A percentile compares a stretch with the other conserved stretches of the same genome.
These are phyloP conservation scores for Drosophila lacicola DNA, from an alignment of 2,888 invertebrate species.

Conservation along the genomic window DNA sequence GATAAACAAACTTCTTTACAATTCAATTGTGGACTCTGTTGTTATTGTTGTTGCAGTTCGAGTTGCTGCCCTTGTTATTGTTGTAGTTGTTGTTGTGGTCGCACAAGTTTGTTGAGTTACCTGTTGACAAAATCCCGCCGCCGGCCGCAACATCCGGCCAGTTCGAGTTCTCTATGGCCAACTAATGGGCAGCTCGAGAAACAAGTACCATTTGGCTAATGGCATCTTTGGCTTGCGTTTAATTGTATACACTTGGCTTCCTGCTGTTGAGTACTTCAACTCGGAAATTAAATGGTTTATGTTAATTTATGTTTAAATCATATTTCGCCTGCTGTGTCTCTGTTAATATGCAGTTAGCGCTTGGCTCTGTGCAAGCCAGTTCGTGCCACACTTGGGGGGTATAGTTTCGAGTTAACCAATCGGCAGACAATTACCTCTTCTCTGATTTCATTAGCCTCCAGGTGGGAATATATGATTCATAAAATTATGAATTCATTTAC, in stretches of 20 bases:
- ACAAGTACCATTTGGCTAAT: conserved; percentile 60
- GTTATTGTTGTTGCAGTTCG: conserved; percentile 11
- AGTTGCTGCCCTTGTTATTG: conserved; percentile 18
- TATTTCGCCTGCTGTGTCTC: conserved; percentile 18
- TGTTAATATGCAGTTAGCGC: conserved; percentile 27
- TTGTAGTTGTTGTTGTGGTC: conserved; percentile 39
- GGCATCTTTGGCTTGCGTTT: conserved; percentile 58
- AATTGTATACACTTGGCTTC: conserved; percentile 53
- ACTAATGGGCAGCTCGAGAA: conserved; percentile 26
- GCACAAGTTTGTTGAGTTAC: conserved; percentile 71
- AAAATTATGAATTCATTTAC: not conserved
- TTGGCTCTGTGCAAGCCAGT: conserved; percentile 4
- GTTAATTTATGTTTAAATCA: conserved; percentile 40
- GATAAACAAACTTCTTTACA: conserved; percentile 40
- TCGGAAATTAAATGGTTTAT: conserved; percentile 38
- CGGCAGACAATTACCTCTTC: not conserved
- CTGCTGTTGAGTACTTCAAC: conserved; percentile 33
- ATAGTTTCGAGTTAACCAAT: not conserved
- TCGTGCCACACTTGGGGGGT: not conserved
- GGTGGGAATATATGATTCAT: not conserved
- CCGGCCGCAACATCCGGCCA: conserved; percentile 66
- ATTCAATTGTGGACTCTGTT: conserved; percentile 56
- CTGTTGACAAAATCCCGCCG: conserved; percentile 66
- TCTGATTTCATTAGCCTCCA: not conserved
- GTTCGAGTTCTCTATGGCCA: conserved; percentile 42